phyloP scores from a whole-genome alignment of 2,113 vertebrate genomes.

The Mesembrinibis cayennensis region DNA sequence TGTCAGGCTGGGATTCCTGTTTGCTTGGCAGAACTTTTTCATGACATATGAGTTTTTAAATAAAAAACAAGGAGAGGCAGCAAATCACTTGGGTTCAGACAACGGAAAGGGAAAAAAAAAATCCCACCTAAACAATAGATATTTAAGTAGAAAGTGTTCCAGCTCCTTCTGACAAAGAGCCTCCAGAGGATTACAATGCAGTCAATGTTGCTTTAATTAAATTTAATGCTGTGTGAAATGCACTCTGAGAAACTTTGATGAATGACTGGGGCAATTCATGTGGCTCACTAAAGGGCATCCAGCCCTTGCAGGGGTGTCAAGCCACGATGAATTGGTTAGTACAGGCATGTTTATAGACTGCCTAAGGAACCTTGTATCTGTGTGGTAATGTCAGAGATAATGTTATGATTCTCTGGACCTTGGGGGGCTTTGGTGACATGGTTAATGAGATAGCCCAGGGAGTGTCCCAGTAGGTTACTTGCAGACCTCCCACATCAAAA shows the following conservation, averaged over 20 bases:
- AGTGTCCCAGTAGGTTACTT: slow-evolving; percentile 85
- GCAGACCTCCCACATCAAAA: slow-evolving; percentile 99
- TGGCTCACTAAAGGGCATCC: slow-evolving; percentile 82
- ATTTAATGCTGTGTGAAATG: slow-evolving; percentile 87
- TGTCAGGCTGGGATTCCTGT: not conserved
- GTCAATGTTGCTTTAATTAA: slow-evolving; percentile 94
- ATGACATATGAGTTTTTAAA: not conserved
- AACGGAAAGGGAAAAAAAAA: not conserved
- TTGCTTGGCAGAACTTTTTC: not conserved
- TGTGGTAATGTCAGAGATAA: slow-evolving; percentile 96
- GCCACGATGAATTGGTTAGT: slow-evolving; percentile 84
- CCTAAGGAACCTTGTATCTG: slow-evolving; percentile 86
- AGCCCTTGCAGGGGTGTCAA: slow-evolving; percentile 85
- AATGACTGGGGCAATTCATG: slow-evolving; percentile 86
- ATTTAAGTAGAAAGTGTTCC: slow-evolving; percentile 79
- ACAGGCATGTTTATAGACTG: slow-evolving; percentile 91
- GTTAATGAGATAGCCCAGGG: slow-evolving; percentile 95
- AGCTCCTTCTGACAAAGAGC: slow-evolving; percentile 79
- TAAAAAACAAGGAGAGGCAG: not conserved
- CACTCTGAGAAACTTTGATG: slow-evolving; percentile 86
- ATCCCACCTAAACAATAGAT: slow-evolving; percentile 72
- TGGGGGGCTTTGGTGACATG: slow-evolving; percentile 95
- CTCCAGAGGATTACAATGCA: slow-evolving; percentile 83
- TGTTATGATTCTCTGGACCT: slow-evolving; percentile 93
- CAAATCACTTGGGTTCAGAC: slow-evolving; percentile 53